Percentiles rank a stretch among this genome's conserved stretches.
Evolutionary conservation across 2,888 invertebrate genomes (phyloP).

Genomic region (Endotricha flammealis): DNA sequence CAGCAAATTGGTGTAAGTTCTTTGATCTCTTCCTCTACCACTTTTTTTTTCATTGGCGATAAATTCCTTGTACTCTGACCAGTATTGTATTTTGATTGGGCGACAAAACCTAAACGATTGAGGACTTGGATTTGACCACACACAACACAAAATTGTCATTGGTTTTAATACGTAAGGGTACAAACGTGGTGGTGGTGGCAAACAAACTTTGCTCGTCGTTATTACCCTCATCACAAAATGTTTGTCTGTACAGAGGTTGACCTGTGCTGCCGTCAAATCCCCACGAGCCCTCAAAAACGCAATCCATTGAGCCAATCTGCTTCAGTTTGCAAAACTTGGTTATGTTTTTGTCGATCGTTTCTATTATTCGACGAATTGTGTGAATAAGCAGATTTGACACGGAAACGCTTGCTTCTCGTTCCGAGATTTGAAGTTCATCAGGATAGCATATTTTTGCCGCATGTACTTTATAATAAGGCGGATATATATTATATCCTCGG

Average conservation of each 20-base stretch:
- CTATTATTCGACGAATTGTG: slow-evolving; percentile 11
- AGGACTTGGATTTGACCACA: slow-evolving; percentile 6
- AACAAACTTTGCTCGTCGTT: slow-evolving; percentile 5
- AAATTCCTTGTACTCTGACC: slow-evolving; percentile 4
- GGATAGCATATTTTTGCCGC: slow-evolving; percentile 14
- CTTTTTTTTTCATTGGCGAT: slow-evolving; percentile 2
- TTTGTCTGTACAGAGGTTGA: slow-evolving; percentile 12
- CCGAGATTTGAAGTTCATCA: slow-evolving; percentile 6
- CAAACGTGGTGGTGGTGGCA: slow-evolving; percentile 8
- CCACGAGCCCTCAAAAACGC: slow-evolving; percentile 11
- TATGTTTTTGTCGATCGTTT: slow-evolving; percentile 1
- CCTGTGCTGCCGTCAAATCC: slow-evolving; percentile 12
- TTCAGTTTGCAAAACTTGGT: slow-evolving; percentile 5
- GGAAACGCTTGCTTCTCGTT: slow-evolving; percentile 13
- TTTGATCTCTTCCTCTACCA: slow-evolving; percentile 8
- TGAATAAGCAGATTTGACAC: slow-evolving; percentile 12
- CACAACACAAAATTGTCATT: background rate
- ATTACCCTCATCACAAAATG: slow-evolving; percentile 1
- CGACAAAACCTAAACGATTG: slow-evolving; percentile 11
- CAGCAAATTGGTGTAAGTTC: slow-evolving; percentile 2
- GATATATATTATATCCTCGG: slow-evolving; percentile 9
- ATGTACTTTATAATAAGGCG: slow-evolving; percentile 14
- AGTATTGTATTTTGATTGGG: slow-evolving; percentile 5
- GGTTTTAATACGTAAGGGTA: slow-evolving; percentile 6
- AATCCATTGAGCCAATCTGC: slow-evolving; percentile 3